Evolutionary conservation across 1,140 invertebrate species (phyloP).

Genomic region (Heliconius nattereri): DNA sequence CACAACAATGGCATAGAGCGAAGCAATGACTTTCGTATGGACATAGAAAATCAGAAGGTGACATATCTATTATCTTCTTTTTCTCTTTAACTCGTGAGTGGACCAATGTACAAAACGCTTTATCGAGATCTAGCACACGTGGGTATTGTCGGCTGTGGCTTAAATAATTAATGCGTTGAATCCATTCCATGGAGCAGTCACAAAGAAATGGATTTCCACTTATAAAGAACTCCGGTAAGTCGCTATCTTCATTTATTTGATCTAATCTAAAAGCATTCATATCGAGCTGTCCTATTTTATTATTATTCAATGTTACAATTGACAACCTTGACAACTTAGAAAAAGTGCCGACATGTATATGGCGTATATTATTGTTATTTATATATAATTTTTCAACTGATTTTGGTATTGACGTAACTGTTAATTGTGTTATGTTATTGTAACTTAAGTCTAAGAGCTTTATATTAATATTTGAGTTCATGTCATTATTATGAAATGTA

Average conservation of each 20-base stretch:
- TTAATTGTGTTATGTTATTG: constrained; percentile 86
- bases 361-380: constrained; percentile 88
- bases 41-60: constrained; percentile 92
- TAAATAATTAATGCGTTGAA: constrained; percentile 88
- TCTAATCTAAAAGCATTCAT: constrained; percentile 86
- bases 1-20: constrained; percentile 93
- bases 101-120: constrained; percentile 89
- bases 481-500: constrained; percentile 68
- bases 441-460: constrained; percentile 89
- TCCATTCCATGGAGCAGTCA: constrained; percentile 93
- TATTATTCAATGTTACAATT: constrained; percentile 89
- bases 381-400: constrained; percentile 88
- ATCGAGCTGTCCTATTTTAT: constrained; percentile 88
- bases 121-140: constrained; percentile 91
- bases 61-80: constrained; percentile 88
- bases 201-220: constrained; percentile 91
- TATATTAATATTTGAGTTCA: constrained; percentile 81
- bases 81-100: constrained; percentile 87
- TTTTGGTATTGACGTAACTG: constrained; percentile 86
- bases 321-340: constrained; percentile 85
- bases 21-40: constrained; percentile 94
- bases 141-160: constrained; percentile 88
- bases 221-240: constrained; percentile 89
- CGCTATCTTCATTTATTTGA: constrained; percentile 84
- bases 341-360: constrained; percentile 88